These are phyloP conservation scores for Eledona agricola DNA, from an alignment of 2,888 invertebrate genomes.

Conservation along the genomic window DNA sequence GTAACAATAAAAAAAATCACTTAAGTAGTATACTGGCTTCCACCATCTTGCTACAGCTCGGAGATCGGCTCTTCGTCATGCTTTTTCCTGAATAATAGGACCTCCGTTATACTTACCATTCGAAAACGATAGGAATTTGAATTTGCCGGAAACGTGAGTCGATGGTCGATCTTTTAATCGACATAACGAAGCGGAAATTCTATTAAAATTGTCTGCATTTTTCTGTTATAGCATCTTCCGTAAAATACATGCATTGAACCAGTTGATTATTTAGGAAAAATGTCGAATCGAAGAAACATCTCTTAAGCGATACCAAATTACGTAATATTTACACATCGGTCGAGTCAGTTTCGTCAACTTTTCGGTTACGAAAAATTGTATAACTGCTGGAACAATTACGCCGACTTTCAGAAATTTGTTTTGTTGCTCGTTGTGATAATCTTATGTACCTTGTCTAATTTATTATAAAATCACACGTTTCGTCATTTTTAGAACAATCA, in stretches of 20 bases:
- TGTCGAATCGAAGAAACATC: too few relatives aligned
- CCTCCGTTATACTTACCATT: conserved; percentile 23
- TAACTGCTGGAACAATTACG: conserved; percentile 31
- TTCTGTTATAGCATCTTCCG: conserved; percentile 16
- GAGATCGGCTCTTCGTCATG: conserved; percentile 4
- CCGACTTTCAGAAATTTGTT: conserved; percentile 13
- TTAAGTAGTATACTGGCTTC: conserved; percentile 10
- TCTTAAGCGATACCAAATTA: conserved; percentile 35
- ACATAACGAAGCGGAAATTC: conserved; percentile 25
- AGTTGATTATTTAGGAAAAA: conserved; percentile 7
- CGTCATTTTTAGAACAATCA: too few relatives aligned
- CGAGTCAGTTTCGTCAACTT: conserved; percentile 30
- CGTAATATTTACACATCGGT: conserved; percentile 20
- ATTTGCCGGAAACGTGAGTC: conserved; percentile 22
- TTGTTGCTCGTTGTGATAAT: conserved; percentile 10
- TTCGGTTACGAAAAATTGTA: conserved; percentile 32
- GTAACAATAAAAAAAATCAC: conserved; percentile 35
- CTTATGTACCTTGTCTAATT: conserved; percentile 15
- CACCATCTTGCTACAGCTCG: conserved; percentile 13
- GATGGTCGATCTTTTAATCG: conserved; percentile 6
- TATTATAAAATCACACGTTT: neutral
- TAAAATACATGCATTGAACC: conserved; percentile 7
- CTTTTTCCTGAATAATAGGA: conserved; percentile 11
- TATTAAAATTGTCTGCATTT: conserved; percentile 9
- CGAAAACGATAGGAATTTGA: conserved; percentile 23